phyloP scores from a whole-genome alignment of 2,797 vertebrate genomes.

The Cossypha heuglini region DNA sequence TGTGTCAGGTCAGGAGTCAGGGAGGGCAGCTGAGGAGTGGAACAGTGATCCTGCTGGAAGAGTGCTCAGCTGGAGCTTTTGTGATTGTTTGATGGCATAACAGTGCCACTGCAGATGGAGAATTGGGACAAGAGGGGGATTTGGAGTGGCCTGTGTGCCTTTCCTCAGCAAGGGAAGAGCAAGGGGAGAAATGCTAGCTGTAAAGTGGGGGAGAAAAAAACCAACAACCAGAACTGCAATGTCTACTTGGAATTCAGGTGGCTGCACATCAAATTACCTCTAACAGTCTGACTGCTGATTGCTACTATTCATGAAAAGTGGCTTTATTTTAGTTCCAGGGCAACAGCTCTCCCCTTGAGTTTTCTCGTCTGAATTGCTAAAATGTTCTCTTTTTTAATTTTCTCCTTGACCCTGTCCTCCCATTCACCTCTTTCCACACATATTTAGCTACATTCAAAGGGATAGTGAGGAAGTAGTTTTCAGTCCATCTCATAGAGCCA shows the following conservation, averaged over 20 bases:
- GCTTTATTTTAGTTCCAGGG: constrained; percentile 10
- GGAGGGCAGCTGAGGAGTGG: not conserved
- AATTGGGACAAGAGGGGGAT: not conserved
- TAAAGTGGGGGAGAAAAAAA: not conserved
- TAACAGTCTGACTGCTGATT: not conserved
- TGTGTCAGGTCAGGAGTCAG: not conserved
- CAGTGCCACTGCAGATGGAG: not conserved
- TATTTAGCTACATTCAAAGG: not conserved
- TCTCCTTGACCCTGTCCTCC: not conserved
- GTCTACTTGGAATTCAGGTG: not conserved
- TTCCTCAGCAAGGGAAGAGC: not conserved
- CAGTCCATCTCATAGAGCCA: not conserved
- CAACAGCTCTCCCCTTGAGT: not conserved
- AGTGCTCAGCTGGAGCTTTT: not conserved
- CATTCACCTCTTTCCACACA: not conserved
- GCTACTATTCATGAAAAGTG: not conserved
- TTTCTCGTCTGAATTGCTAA: not conserved
- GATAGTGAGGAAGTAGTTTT: not conserved
- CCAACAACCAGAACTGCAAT: not conserved
- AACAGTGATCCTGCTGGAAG: not conserved
- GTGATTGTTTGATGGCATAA: not conserved
- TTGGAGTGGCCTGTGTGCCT: not conserved
- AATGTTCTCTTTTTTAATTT: not conserved
- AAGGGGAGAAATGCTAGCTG: not conserved
- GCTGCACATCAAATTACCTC: not conserved